phyloP scores from a whole-genome alignment of 1,140 invertebrate genomes.

The Bombus affinis region DNA sequence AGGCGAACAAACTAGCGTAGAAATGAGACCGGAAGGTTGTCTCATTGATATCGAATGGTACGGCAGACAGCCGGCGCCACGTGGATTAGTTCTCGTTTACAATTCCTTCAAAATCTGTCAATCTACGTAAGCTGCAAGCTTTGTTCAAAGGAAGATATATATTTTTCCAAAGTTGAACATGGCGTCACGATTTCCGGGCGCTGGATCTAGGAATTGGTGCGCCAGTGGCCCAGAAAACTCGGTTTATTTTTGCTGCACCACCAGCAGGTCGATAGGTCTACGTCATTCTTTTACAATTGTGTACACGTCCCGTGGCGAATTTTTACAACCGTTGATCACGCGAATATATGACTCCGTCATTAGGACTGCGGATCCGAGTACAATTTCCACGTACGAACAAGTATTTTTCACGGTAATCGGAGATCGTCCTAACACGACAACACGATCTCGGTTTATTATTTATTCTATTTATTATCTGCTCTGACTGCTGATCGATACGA shows the following conservation, averaged over 20 bases:
- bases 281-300: constrained; percentile 51
- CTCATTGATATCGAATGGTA: not conserved
- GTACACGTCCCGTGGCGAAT: constrained; percentile 1
- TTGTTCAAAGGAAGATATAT: not conserved
- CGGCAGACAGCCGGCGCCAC: not conserved
- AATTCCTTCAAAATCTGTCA: not conserved
- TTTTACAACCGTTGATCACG: constrained; percentile 54
- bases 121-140: not conserved
- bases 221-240: constrained; percentile 40
- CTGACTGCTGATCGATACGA: no score
- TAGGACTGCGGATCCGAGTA: not conserved
- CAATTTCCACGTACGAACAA: constrained; percentile 1
- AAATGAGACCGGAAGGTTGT: not conserved
- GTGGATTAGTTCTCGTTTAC: not conserved
- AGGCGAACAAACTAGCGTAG: not conserved
- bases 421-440: no score
- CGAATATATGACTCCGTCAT: constrained; percentile 15
- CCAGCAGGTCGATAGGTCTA: constrained; percentile 12
- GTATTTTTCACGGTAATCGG: no score
- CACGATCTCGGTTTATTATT: no score
- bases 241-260: constrained; percentile 35
- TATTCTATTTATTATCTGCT: no score
- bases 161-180: not conserved
- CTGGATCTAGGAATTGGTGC: not conserved
- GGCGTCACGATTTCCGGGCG: not conserved